Evolutionary conservation across 2,797 vertebrate genomes (phyloP), one percentile per base, ranked within the genome.

Genomic region (Threskiornis aethiopicus): DNA sequence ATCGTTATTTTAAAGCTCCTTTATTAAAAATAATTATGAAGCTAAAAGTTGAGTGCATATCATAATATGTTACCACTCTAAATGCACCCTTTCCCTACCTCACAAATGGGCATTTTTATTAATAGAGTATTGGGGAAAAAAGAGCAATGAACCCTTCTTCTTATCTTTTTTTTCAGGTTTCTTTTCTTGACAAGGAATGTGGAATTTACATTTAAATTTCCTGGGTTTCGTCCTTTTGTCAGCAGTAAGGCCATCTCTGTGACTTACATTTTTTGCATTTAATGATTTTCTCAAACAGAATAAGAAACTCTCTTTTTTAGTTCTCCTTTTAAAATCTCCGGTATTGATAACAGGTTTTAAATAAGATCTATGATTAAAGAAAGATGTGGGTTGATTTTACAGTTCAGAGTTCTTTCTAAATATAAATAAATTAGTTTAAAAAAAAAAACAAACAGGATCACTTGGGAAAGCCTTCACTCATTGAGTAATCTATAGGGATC

Each of bases 311-410:
- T 72, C 5, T 26, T 21, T 37, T 94, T 89, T 67, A 75, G 28
- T 71, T 76, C 42, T 94, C 44, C 54, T 95, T 93, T 94, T 89
- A 83, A 93, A 92, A 94, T 69, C 47, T 94, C 71, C 44, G 31
- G 26, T 89, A 87, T 87, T 81, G 73, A 70, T 81, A 91, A 89
- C 75, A 92, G 59, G 19, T 93, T 96, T 96, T 96, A 88, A 96
- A 78, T 85, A 79, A 72, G 44, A 88, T 58, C n/a, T 62, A 31
- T 95, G 95, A 96, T 93, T 89, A 97, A 97, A 96, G 46, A 97
- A 97, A 97, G 47, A 93, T 88, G 69, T 52, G 22, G 25, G 17
- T 66, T 93, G 49, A 49, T 89, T 97, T 97, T 96, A 87, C 78
- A 93, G 54, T 77, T 93, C 84, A 57, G 51, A 90, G 33, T 83